Evolutionary conservation across 2,797 vertebrate genomes (phyloP).

Genomic region (Bufotes viridis): DNA sequence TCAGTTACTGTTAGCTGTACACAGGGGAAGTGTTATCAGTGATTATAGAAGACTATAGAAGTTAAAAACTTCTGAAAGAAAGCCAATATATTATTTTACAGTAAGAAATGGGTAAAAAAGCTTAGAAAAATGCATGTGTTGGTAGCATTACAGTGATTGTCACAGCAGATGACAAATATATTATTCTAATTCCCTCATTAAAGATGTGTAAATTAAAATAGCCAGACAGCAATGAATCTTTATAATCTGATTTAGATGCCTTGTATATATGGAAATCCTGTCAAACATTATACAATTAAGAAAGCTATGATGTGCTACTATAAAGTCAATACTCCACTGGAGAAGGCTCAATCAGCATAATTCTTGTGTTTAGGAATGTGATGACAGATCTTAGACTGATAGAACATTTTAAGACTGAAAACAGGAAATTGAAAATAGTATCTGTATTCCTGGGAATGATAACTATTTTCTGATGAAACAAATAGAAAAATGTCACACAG

Average conservation of each 20-base stretch:
- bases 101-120: too few species aligned
- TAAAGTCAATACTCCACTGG: constrained; percentile 23
- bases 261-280: not conserved
- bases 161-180: not conserved
- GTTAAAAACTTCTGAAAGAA: too few species aligned
- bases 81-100: too few species aligned
- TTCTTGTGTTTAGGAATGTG: constrained; percentile 78
- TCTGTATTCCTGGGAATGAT: constrained; percentile 73
- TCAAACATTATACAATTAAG: not conserved
- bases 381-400: constrained; percentile 73
- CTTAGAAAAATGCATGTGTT: too few species aligned
- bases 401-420: constrained; percentile 74
- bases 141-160: too few species aligned
- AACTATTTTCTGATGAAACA: constrained; percentile 78
- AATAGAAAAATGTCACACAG: constrained; percentile 75
- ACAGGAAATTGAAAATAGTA: constrained; percentile 82
- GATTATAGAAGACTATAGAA: too few species aligned
- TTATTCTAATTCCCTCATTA: not conserved
- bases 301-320: not conserved
- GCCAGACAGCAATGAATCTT: not conserved
- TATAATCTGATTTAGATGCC: not conserved
- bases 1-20: too few species aligned
- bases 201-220: not conserved
- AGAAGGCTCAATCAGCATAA: constrained; percentile 84
- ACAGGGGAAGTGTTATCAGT: too few species aligned